Evolutionary conservation across 2,113 vertebrate species (phyloP).

Genomic region (Catharus minimus): DNA sequence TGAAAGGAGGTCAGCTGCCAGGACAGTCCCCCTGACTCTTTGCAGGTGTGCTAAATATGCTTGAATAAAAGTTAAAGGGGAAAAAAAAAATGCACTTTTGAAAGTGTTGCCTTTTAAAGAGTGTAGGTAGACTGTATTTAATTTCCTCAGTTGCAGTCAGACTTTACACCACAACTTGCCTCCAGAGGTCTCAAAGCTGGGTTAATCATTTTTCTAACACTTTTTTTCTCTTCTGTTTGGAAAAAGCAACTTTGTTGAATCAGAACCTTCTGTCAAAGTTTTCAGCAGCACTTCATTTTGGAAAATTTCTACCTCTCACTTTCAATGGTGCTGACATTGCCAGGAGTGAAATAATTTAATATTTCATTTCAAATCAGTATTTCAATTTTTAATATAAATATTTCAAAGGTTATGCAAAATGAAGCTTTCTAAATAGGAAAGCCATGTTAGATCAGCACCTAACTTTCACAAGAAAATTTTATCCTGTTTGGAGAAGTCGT

Average conservation of each 20-base stretch:
- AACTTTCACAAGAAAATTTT: background rate
- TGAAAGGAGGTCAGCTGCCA: background rate
- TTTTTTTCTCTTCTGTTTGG: background rate
- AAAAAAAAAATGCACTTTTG: background rate
- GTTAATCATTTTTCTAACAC: constrained; percentile 4
- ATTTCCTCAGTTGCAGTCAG: constrained; percentile 14
- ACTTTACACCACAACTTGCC: background rate
- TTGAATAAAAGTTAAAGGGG: background rate
- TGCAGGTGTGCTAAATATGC: background rate
- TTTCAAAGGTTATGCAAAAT: background rate
- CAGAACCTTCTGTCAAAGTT: background rate
- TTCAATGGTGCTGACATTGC: background rate
- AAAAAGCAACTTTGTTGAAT: background rate
- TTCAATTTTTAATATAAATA: constrained; percentile 1
- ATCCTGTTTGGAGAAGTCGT: background rate
- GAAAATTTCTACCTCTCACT: background rate
- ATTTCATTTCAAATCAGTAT: background rate
- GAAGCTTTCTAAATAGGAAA: background rate
- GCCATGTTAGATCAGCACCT: background rate
- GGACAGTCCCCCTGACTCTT: background rate
- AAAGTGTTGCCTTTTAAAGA: background rate
- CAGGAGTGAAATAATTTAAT: background rate
- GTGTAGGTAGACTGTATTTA: background rate
- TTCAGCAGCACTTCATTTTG: constrained; percentile 7
- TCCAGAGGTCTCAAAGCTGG: background rate